A percentile compares a stretch with the other conserved stretches of the same genome.
These are phyloP conservation scores for Acromyrmex charruanus DNA, from an alignment of 1,140 invertebrate genomes.

Conservation along the genomic window DNA sequence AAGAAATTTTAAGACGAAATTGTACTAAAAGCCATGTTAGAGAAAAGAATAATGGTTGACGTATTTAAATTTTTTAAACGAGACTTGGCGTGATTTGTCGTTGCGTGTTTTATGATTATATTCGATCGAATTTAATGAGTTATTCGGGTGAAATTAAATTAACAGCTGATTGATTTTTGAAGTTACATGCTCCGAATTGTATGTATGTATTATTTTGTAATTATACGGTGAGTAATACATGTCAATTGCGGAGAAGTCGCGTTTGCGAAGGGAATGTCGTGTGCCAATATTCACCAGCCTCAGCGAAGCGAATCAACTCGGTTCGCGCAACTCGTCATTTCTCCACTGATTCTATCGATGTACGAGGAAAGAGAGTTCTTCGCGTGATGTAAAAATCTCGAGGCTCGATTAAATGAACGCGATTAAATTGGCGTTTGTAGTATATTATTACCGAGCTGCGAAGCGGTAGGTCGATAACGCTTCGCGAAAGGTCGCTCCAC, in stretches of 20 bases:
- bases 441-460: conserved; percentile 4
- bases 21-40: not conserved
- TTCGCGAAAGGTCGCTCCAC: not conserved
- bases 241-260: conserved; percentile 35
- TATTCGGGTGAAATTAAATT: not conserved
- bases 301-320: conserved; percentile 33
- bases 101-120: not conserved
- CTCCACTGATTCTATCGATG: not conserved
- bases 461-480: not conserved
- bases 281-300: not conserved
- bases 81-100: not conserved
- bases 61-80: not conserved
- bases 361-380: conserved; percentile 8
- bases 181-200: not conserved
- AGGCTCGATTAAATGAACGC: conserved; percentile 13
- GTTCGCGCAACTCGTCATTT: conserved; percentile 16
- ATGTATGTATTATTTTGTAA: not conserved
- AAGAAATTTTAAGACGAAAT: not conserved
- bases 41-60: not conserved
- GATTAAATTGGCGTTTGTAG: not conserved
- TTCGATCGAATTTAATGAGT: not conserved
- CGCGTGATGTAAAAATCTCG: conserved; percentile 1
- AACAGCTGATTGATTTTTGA: conserved; percentile 2
- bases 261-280: not conserved
- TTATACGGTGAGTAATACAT: conserved; percentile 10